Conservation (phyloP, 2,888 invertebrate species). For the Noctua comes region DNA sequence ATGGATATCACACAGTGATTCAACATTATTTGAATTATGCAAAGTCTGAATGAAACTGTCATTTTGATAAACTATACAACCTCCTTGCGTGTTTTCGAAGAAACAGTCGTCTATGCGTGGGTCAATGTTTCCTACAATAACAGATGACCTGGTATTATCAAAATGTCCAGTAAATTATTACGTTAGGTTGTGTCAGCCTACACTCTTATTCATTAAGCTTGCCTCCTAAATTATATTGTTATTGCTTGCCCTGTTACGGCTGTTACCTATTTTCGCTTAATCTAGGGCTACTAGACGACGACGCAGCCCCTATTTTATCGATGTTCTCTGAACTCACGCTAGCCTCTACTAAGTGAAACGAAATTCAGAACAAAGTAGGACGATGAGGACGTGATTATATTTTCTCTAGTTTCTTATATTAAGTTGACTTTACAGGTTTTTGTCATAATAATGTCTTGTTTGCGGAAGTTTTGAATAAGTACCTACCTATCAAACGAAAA, state of each 20-base stretch:
- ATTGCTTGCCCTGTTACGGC: not conserved
- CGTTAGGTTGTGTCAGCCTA: slow-evolving; percentile 5
- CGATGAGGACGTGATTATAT: not conserved
- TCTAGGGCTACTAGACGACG: not conserved
- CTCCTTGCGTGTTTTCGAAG: slow-evolving; percentile 30
- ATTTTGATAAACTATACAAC: slow-evolving; percentile 36
- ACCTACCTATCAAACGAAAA: not conserved
- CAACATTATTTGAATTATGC: slow-evolving; percentile 31
- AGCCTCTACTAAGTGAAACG: not conserved
- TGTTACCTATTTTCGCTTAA: not conserved
- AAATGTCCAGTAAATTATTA: not conserved
- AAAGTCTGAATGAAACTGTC: slow-evolving; percentile 31
- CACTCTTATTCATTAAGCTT: not conserved
- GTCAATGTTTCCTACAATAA: slow-evolving; percentile 50
- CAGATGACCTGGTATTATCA: not conserved
- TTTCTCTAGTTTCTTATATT: not conserved
- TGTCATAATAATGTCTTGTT: not conserved
- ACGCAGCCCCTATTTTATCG: not conserved
- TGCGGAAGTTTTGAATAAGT: not conserved
- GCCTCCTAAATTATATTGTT: not conserved
- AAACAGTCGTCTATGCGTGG: slow-evolving; percentile 36
- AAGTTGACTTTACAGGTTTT: not conserved
- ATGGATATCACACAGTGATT: slow-evolving; percentile 14
- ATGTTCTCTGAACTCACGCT: not conserved
- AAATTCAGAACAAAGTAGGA: not conserved